A percentile compares a stretch with the other conserved stretches of the same genome.
Evolutionary conservation across 1,140 invertebrate genomes (phyloP).

Genomic region (Orius insidiosus): DNA sequence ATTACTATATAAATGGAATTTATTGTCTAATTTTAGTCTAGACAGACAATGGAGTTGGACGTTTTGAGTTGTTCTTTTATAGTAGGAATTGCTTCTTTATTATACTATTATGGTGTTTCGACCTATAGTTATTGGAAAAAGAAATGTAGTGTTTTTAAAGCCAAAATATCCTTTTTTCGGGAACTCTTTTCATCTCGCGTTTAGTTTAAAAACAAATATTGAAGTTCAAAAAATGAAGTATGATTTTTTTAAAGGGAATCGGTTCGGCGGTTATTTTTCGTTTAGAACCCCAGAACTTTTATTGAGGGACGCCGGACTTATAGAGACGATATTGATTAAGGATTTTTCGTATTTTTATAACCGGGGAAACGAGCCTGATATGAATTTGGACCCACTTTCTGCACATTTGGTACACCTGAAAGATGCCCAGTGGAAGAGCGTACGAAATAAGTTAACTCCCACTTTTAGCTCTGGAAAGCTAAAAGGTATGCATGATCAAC

Average conservation of each 20-base stretch:
- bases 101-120: constrained; percentile 26
- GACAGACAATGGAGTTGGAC: too few relatives aligned
- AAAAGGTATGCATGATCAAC: constrained; percentile 33
- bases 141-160: constrained; percentile 14
- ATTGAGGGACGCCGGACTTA: constrained; percentile 28
- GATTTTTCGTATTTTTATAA: constrained; percentile 30
- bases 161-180: constrained; percentile 18
- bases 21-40: too few relatives aligned
- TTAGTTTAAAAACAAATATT: constrained; percentile 2
- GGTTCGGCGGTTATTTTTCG: constrained; percentile 17
- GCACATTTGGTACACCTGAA: constrained; percentile 8
- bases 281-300: constrained; percentile 24
- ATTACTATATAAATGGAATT: too few relatives aligned
- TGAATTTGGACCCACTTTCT: background rate
- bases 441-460: constrained; percentile 36
- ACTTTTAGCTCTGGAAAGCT: constrained; percentile 40
- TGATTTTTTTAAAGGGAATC: constrained; percentile 10
- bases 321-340: constrained; percentile 30
- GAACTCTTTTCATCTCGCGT: constrained; percentile 4
- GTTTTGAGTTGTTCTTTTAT: background rate
- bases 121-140: constrained; percentile 29
- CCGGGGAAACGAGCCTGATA: constrained; percentile 18
- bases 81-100: background rate
- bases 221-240: constrained; percentile 13
- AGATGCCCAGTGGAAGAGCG: constrained; percentile 33